Evolutionary conservation across 64 coral and sea anemone genomes (phyloP), one percentile per base, ranked within the genome.

Genomic region (Acropora tenuis): DNA sequence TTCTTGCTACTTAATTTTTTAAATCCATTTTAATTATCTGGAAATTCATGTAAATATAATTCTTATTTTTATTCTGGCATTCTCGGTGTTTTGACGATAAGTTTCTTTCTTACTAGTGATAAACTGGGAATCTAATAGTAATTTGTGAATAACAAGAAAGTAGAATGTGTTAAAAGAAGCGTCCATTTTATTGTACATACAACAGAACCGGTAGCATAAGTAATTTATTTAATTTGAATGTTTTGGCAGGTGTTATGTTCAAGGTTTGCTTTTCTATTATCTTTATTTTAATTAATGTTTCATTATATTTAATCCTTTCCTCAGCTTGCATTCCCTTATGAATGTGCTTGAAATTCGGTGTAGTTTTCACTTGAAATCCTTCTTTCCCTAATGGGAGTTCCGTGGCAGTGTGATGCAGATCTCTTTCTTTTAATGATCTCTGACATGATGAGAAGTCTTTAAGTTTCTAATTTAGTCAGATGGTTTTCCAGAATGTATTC

Each of bases 141-240:
- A 77, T 77, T 78, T 78, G 3, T 50, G 44, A 78, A 50, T 78
- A 48, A 78, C 46, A 50, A 12, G n/a, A 41, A 42, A 41, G 6
- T 80, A 20, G 42, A 59, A 42, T 60, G 52, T 30, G 43, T 84
- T 48, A 84, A 69, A n/a, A 69, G 17, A 30, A 84, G 6, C 15
- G 1, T 6, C 61, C 63, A 71, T 84, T 84, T 84, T 84, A 84
- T 49, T 84, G 81, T 84, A 84, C 44, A 84, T 84, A 84, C 2
- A 69, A 7, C 61, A 68, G 41, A 84, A 17, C 81, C 16, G 48
- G 19, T 69, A 6, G 9, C 43, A 17, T 84, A 71, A 69, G 10
- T 55, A 55, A 55, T 55, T 30, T 30, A 30, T 84, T 55, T 15
- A 67, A 83, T 45, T 48, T 66, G 6, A n/a, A 11, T 48, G 44